Percentiles rank a stretch among this genome's conserved stretches.
Evolutionary conservation across 2,797 vertebrate genomes (phyloP).

Genomic region (Steatocranus sp.): DNA sequence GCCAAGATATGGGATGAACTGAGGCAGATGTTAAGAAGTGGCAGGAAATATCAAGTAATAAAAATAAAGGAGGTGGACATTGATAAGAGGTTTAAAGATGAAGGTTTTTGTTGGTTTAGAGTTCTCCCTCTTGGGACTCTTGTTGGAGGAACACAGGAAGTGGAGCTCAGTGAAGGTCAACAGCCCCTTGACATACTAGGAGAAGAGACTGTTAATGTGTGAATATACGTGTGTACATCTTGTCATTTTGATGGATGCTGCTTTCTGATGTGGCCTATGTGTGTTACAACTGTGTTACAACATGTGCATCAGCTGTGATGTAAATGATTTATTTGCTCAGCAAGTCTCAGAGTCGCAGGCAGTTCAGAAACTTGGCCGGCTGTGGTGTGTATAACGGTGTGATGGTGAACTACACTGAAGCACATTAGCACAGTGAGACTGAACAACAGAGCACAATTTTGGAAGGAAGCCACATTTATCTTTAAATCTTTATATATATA

Average conservation of each 20-base stretch:
- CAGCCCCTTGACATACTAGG: conserved; percentile 53
- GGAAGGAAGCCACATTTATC: not conserved
- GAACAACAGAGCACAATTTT: conserved; percentile 12
- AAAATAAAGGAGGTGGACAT: conserved; percentile 36
- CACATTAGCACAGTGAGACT: conserved; percentile 34
- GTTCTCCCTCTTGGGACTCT: conserved; percentile 30
- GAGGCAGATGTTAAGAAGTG: conserved; percentile 2
- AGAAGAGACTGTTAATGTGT: conserved; percentile 37
- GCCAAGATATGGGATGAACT: not conserved
- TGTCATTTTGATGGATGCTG: conserved; percentile 42
- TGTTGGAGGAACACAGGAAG: conserved; percentile 53
- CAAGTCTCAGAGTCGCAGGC: not conserved
- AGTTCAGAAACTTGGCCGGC: conserved; percentile 20
- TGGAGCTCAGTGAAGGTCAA: conserved; percentile 59
- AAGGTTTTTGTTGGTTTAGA: conserved; percentile 39
- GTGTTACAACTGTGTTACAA: conserved; percentile 23
- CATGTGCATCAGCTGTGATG: conserved; percentile 43
- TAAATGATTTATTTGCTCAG: conserved; percentile 43
- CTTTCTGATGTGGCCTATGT: conserved; percentile 18
- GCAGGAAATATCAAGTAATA: conserved; percentile 33
- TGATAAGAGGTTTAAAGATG: conserved; percentile 35
- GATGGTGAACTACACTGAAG: conserved; percentile 37
- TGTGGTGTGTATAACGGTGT: not conserved
- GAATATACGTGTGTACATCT: not conserved
- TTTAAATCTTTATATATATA: not conserved